Evolutionary conservation across 2,797 vertebrate genomes (phyloP), one percentile per base, ranked within the genome.

Genomic region (Poeciliopsis gracilis): DNA sequence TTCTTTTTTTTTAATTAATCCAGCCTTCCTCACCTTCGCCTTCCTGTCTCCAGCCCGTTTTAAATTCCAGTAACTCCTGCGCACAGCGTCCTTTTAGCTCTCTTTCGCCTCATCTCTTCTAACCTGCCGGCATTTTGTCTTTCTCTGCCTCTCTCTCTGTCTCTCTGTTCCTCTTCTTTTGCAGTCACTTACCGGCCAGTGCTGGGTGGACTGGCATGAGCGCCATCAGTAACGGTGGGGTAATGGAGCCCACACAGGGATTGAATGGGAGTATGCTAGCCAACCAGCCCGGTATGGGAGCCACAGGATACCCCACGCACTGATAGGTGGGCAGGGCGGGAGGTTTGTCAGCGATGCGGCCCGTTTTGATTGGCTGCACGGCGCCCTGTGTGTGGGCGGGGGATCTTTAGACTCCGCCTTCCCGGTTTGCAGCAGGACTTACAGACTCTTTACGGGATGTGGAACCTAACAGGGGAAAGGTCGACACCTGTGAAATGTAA

Each of bases 251-350:
- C 0, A 93, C 96, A 90, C 96, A 95, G 92, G 96, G 96, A 90
- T 95, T 97, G 93, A 98, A 97, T 81, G 97, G 97, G 86, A 97
- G 96, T 91, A 95, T 98, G 95, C 91, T 98, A 83, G 94, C 96
- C 90, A 97, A 93, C 94, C 97, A 97, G 89, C 95, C 96, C 5
- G 97, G 97, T 80, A 97, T 97, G 93, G 96, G 97, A 86, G 96
- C 97, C 89, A 90, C 97, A 77, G 97, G 97, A 93, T 98, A 97
- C 93, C 97, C 97, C 90, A 96, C 97, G 75, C 97, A 97, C 88
- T 98, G 95, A 97, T 95, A 88, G 84, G 86, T 87, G 87, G 91
- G 84, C 86, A 81, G 89, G 90, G 88, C 82, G 87, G 89, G 83
- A 87, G 81, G 85, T 90, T 89, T 81, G 72, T 69, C 88, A 88